Evolutionary conservation across 2,113 vertebrate genomes (phyloP), one percentile per base, ranked within the genome.

Genomic region (Aix galericulata): DNA sequence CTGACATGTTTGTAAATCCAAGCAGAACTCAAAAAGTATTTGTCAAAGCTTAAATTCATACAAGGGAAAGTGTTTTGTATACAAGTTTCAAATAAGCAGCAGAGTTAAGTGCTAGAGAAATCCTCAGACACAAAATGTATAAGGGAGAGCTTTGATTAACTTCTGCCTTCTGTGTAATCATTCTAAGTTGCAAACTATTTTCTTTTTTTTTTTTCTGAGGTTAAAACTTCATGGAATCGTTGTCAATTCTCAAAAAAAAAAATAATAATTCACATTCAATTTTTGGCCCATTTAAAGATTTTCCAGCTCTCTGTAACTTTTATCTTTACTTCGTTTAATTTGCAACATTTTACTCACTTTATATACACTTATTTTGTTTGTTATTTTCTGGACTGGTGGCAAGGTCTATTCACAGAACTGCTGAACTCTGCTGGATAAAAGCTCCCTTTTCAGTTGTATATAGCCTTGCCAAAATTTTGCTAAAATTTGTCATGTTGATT

Each of bases 391-490:
- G 14, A 22, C 46, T 66, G 18, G 53, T 78, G 32, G 77, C 73
- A 79, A 85, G 86, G 20, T 86, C 48, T 38, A 81, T 90, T 95
- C 94, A 83, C 42, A 62, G 31, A 69, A 58, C 66, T 94, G 42
- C 64, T 94, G 80, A 91, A 93, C 53, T 89, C 73, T 32, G 29
- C 69, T 89, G 56, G 66, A 89, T 91, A 58, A 88, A 77, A 94
- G 31, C 60, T 93, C 56, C 29, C 76, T 90, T 64, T 94, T 78
- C 76, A 78, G 66, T 68, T 90, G 42, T n/a, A 48, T n/a, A 40
- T 50, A 94, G 31, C 48, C 77, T 95, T 93, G 88, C 88, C 90
- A 92, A 92, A 90, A 93, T 92, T 83, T 72, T 88, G 66, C 73
- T 93, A 83, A 94, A 76, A 89, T 93, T 91, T 88, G 82, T 91